Conservation (phyloP, 2,888 invertebrate species). For the Dione juno region DNA sequence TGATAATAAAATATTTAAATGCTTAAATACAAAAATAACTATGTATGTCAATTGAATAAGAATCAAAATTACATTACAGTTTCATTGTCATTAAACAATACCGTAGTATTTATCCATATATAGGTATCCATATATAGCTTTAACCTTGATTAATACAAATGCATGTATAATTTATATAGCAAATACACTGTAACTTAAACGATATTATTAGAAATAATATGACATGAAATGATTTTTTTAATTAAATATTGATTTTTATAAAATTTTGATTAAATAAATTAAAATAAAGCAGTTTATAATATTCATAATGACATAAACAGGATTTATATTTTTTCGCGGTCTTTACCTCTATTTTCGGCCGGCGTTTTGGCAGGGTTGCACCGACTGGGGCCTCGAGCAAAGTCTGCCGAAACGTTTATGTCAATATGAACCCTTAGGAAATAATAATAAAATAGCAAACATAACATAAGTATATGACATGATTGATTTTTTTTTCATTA, state of each 20-base stretch:
- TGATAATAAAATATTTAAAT: no score
- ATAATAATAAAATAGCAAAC: slow-evolving; percentile 10
- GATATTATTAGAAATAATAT: not conserved
- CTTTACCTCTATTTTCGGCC: slow-evolving; percentile 19
- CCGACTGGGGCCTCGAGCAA: slow-evolving; percentile 19
- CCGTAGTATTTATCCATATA: slow-evolving; percentile 9
- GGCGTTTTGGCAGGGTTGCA: slow-evolving; percentile 14
- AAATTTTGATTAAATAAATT: not conserved
- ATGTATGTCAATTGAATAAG: not conserved
- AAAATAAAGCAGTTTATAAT: not conserved
- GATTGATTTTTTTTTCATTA: no score
- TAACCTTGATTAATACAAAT: slow-evolving; percentile 13
- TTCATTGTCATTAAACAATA: slow-evolving; percentile 16
- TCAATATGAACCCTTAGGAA: slow-evolving; percentile 15
- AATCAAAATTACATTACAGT: not conserved
- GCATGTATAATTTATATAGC: not conserved
- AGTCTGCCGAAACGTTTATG: slow-evolving; percentile 21
- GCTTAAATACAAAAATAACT: not conserved
- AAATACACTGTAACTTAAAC: slow-evolving; percentile 1
- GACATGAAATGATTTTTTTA: not conserved
- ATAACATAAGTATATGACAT: not conserved
- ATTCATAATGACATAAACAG: slow-evolving; percentile 21
- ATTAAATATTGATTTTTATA: not conserved
- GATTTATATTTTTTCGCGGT: not conserved
- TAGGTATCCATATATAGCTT: not conserved